Base-by-base conservation (phyloP, 2,797 vertebrate species). In the Tragopan temminckii region DNA sequence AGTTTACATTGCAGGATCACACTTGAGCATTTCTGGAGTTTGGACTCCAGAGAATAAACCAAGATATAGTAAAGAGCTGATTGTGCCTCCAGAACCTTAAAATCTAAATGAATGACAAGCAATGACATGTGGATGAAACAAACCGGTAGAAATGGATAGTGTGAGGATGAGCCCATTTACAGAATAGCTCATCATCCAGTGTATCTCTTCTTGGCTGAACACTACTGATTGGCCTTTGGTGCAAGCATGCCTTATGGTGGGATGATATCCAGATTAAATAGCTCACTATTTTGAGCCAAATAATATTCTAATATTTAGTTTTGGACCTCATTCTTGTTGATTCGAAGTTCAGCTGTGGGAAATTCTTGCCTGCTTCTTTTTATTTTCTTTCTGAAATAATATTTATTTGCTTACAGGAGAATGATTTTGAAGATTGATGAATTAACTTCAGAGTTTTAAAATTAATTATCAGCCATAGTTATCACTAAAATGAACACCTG, bases 141-240 rank as follows among this genome's bases (percentile, higher is more conserved):
- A 88, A 68, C 17, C 11, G 48, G 23, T 80, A 50, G 83, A 81
- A 82, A 0, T 45, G 21, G 72, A 25, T 50, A 55, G 48, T 23
- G n/a, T 33, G 53, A 74, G 42, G 58, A 71, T 96, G 71, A 94
- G 42, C 36, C 93, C 57, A 95, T 87, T 85, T 90, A 45, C 31
- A 59, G 38, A 64, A 55, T 18, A 78, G n/a, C 20, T 96, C 74
- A 80, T 89, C 90, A 59, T 25, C 25, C 18, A 71, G 8, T 57
- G 27, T 45, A 89, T 90, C 78, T 94, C 67, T 45, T 83, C 74
- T 45, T 83, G 90, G 58, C 74, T 78, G 23, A 4, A 2, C 0
- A 0, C 53, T 78, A 72, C 31, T 72, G 67, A 15, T 46, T 85
- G 82, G 53, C 61, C 16, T 61, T 90, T 45, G 23, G 61, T 61